Evolutionary conservation across 2,888 invertebrate species (phyloP).

Genomic region (Doris montereyensis): DNA sequence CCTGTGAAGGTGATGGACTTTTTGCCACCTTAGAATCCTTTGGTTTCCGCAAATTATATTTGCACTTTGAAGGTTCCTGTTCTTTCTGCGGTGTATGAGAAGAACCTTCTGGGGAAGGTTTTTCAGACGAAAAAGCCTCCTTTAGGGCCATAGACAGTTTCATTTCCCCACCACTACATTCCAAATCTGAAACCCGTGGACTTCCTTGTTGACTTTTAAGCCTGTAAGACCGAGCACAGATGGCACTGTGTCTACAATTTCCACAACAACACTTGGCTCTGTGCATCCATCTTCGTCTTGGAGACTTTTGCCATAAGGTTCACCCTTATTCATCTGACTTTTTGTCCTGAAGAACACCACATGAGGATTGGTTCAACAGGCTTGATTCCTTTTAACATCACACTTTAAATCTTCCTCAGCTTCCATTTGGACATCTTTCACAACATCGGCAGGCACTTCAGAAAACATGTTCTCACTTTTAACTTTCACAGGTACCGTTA

Average conservation of each 20-base stretch:
- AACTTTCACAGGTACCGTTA: not conserved
- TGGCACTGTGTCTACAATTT: slow-evolving; percentile 53
- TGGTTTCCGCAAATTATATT: not conserved
- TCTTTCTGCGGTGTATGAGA: not conserved
- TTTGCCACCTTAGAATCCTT: not conserved
- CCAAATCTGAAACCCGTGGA: slow-evolving; percentile 46
- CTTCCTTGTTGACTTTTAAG: slow-evolving; percentile 60
- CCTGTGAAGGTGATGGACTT: not conserved
- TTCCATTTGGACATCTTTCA: too few species aligned
- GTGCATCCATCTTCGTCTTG: slow-evolving; percentile 32
- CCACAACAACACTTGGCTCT: slow-evolving; percentile 59
- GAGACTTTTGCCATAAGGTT: too few species aligned
- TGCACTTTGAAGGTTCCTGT: not conserved
- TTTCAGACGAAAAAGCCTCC: not conserved
- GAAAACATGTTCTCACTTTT: not conserved
- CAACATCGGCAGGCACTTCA: too few species aligned
- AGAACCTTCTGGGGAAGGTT: not conserved
- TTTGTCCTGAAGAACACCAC: too few species aligned
- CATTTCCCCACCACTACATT: slow-evolving; percentile 22
- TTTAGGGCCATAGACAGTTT: not conserved
- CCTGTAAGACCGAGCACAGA: slow-evolving; percentile 52
- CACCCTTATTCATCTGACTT: slow-evolving; percentile 5
- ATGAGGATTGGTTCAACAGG: too few species aligned
- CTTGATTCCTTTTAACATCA: too few species aligned
- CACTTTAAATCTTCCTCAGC: too few species aligned